These are phyloP conservation scores for Idaea straminata DNA, from an alignment of 2,888 invertebrate genomes.

Conservation along the genomic window DNA sequence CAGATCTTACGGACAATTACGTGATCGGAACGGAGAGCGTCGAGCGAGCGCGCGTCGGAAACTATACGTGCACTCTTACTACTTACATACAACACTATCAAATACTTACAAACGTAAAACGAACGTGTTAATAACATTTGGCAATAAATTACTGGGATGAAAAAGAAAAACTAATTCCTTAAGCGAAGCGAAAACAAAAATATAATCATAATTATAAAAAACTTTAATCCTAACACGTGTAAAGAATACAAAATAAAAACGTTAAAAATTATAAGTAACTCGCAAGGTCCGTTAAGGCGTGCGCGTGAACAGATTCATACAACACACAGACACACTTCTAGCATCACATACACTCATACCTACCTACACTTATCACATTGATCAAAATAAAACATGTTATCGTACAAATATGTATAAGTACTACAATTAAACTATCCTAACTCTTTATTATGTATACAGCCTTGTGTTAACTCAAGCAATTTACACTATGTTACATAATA, in stretches of 20 bases:
- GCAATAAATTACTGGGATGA: conserved; percentile 79
- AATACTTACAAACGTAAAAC: conserved; percentile 57
- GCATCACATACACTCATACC: conserved; percentile 10
- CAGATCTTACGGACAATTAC: conserved; percentile 70
- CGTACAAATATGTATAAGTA: conserved; percentile 49
- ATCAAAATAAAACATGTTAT: conserved; percentile 40
- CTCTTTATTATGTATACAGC: conserved; percentile 64
- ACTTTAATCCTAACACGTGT: conserved; percentile 54
- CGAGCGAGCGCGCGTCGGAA: conserved; percentile 21
- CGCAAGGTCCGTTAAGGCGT: conserved; percentile 42
- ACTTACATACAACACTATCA: conserved; percentile 32
- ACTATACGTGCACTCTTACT: conserved; percentile 32
- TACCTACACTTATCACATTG: conserved; percentile 24
- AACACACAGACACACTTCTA: conserved; percentile 18
- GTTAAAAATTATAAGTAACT: conserved; percentile 48
- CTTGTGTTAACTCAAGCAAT: conserved; percentile 65
- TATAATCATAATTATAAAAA: conserved; percentile 52
- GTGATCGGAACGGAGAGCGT: conserved; percentile 37
- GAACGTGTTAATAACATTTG: conserved; percentile 76
- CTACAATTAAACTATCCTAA: conserved; percentile 24
- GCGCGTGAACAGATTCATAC: conserved; percentile 13
- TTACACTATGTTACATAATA: conserved; percentile 67
- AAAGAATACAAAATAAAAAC: conserved; percentile 55
- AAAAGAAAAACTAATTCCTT: conserved; percentile 58
- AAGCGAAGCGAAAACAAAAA: conserved; percentile 60